Evolutionary conservation across 2,888 invertebrate genomes (phyloP).

Genomic region (Pristionchus japonicus): DNA sequence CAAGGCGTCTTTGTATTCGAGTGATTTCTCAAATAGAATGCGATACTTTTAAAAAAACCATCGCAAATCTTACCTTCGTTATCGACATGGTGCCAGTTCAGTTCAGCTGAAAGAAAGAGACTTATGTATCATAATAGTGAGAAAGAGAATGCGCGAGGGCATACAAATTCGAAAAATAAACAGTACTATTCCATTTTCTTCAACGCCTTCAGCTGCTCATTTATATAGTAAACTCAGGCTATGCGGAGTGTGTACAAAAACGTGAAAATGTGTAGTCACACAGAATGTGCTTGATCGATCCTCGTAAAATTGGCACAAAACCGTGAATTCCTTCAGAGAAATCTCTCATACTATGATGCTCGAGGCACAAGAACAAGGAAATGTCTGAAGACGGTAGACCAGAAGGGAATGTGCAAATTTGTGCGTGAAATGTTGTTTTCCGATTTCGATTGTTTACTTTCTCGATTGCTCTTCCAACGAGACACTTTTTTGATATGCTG

Average conservation of each 20-base stretch:
- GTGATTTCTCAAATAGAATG: slow-evolving; percentile 4
- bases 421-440: not conserved
- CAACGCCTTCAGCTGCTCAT: not conserved
- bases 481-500: too few relatives aligned
- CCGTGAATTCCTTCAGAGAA: too few relatives aligned
- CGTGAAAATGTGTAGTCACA: not conserved
- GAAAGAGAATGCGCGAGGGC: too few relatives aligned
- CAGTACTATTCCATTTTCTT: not conserved
- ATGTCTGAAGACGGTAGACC: not conserved
- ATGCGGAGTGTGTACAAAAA: not conserved
- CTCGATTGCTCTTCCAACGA: too few relatives aligned
- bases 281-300: not conserved
- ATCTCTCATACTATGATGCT: not conserved
- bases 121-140: not conserved
- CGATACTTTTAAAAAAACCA: not conserved
- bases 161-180: not conserved
- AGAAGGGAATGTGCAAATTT: not conserved
- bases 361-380: not conserved
- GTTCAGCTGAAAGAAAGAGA: not conserved
- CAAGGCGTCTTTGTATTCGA: slow-evolving; percentile 50
- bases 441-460: not conserved
- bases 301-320: not conserved
- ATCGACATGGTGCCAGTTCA: not conserved
- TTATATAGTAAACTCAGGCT: not conserved
- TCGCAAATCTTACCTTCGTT: not conserved